Percentiles rank a stretch among this genome's conserved stretches.
Evolutionary conservation across 2,797 vertebrate genomes (phyloP).

Genomic region (Acridotheres tristis): DNA sequence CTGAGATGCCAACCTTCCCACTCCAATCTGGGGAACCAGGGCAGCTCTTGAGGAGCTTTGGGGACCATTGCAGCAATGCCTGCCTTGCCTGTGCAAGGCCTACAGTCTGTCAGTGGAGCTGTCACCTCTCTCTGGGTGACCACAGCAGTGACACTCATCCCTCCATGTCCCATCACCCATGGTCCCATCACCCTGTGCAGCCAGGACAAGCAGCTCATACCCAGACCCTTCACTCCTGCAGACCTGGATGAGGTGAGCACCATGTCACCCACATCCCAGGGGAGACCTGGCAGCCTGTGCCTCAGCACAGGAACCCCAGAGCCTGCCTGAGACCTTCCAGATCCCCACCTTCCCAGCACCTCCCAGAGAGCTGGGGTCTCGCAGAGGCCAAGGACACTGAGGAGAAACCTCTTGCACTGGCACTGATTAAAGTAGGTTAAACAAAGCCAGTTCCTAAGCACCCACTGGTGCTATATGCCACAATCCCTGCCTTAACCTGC

Average conservation of each 20-base stretch:
- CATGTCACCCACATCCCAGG: neutral
- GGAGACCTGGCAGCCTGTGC: neutral
- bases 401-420: neutral
- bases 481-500: neutral
- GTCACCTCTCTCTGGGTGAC: neutral
- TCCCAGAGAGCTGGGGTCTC: neutral
- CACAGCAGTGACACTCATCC: neutral
- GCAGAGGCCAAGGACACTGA: neutral
- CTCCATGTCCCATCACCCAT: neutral
- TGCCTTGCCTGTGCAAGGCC: neutral
- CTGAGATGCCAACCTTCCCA: neutral
- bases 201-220: neutral
- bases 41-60: neutral
- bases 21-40: neutral
- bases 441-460: neutral
- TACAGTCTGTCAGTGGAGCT: neutral
- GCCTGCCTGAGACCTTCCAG: neutral
- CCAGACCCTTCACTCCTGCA: neutral
- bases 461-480: neutral
- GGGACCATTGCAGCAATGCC: neutral
- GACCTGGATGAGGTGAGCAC: neutral
- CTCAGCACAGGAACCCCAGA: neutral
- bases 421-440: neutral
- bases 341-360: accelerated
- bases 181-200: neutral